Evolutionary conservation across 2,797 vertebrate genomes (phyloP).

Genomic region (Enteromius afrohamiltoni): DNA sequence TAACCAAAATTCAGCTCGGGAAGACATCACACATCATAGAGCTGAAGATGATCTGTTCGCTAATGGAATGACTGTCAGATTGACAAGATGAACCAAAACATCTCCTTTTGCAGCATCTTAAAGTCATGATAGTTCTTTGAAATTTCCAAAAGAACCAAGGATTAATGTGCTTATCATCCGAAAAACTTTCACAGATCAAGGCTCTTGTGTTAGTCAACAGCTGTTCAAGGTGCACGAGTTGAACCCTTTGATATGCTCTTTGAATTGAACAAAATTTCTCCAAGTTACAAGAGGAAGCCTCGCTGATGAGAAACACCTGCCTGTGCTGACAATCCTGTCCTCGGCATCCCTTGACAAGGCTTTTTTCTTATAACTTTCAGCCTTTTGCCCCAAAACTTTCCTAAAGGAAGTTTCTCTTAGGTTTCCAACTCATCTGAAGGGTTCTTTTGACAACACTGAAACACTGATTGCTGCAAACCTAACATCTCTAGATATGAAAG

Average conservation of each 20-base stretch:
- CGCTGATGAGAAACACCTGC: slow-evolving; percentile 36
- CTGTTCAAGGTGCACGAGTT: slow-evolving; percentile 28
- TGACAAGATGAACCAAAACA: slow-evolving; percentile 25
- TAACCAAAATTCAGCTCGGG: not conserved
- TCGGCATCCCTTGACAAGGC: slow-evolving; percentile 42
- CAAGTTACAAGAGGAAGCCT: slow-evolving; percentile 31
- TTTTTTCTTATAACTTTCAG: slow-evolving; percentile 5
- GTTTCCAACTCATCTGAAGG: not conserved
- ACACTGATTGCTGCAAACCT: slow-evolving; percentile 2
- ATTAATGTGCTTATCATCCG: slow-evolving; percentile 43
- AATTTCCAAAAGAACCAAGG: slow-evolving; percentile 24
- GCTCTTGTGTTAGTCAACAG: slow-evolving; percentile 49
- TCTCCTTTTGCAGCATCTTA: not conserved
- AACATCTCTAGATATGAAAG: not conserved
- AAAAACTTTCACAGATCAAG: slow-evolving; percentile 37
- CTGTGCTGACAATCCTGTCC: slow-evolving; percentile 36
- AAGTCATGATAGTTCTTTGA: slow-evolving; percentile 13
- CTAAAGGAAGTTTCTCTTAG: slow-evolving; percentile 10
- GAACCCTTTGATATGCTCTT: slow-evolving; percentile 58
- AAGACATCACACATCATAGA: not conserved
- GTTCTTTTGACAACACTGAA: not conserved
- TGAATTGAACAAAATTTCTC: slow-evolving; percentile 35
- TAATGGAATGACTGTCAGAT: not conserved
- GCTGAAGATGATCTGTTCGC: not conserved
- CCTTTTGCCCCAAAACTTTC: not conserved